phyloP scores from a whole-genome alignment of 2,113 vertebrate species.

The Empidonax alnorum region DNA sequence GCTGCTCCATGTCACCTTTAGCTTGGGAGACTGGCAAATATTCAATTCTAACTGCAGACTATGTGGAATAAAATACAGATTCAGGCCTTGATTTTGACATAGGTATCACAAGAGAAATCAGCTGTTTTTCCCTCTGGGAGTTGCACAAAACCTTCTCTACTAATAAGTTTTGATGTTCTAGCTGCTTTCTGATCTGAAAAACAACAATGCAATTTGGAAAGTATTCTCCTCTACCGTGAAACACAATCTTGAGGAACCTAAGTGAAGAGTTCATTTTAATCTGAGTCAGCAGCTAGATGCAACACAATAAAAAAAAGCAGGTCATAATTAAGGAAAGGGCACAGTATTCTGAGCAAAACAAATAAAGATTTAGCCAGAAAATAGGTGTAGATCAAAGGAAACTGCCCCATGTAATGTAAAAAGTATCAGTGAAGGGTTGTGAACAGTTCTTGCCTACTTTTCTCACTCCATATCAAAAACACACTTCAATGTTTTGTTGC shows the following conservation, averaged over 20 bases:
- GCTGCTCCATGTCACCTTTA: background rate
- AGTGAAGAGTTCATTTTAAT: background rate
- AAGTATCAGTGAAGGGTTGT: background rate
- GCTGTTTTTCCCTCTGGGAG: background rate
- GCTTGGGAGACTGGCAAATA: background rate
- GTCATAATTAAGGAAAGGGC: background rate
- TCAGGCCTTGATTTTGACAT: background rate
- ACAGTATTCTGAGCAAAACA: background rate
- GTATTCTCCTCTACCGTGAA: background rate
- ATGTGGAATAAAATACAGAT: background rate
- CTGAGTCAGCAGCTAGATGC: background rate
- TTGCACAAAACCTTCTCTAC: background rate
- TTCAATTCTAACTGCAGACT: background rate
- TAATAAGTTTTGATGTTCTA: background rate
- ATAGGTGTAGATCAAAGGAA: background rate
- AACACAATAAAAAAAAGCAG: accelerated
- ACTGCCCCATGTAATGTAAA: background rate
- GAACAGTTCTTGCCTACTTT: background rate
- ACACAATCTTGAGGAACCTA: background rate
- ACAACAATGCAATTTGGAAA: background rate
- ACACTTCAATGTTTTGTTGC: background rate
- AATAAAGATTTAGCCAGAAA: background rate
- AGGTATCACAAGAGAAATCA: background rate
- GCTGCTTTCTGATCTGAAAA: background rate
- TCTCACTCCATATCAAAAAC: background rate